phyloP scores from a whole-genome alignment of 1,140 invertebrate genomes.

The Lasioglossum albipes region DNA sequence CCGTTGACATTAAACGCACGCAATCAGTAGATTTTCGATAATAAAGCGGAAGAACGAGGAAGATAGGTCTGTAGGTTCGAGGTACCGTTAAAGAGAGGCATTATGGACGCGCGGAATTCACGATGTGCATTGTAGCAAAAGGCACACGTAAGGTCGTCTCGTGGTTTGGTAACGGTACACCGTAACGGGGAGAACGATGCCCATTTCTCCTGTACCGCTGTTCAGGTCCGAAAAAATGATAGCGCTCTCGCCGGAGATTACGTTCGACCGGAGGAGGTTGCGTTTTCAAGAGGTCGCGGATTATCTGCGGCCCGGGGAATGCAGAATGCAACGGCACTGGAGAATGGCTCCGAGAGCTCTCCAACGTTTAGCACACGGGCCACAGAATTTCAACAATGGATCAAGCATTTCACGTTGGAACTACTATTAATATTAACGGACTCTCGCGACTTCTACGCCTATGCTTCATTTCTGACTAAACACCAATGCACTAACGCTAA shows the following conservation, averaged over 20 bases:
- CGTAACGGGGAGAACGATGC: constrained; percentile 48
- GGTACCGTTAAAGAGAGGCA: constrained; percentile 54
- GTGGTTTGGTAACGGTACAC: constrained; percentile 61
- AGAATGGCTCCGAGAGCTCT: neutral
- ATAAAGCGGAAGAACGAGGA: constrained; percentile 26
- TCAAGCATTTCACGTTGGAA: no score
- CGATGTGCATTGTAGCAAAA: constrained; percentile 48
- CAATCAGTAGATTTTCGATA: constrained; percentile 5
- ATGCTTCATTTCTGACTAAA: no score
- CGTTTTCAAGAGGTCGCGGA: neutral
- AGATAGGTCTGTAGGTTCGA: constrained; percentile 59
- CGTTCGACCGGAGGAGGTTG: neutral
- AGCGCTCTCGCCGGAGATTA: constrained; percentile 8
- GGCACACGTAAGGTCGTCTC: constrained; percentile 37
- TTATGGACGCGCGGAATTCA: constrained; percentile 53
- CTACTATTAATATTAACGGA: no score
- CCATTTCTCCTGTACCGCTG: constrained; percentile 6
- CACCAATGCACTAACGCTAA: no score
- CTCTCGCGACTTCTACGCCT: no score
- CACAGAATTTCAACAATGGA: no score
- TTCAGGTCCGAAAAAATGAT: constrained; percentile 18
- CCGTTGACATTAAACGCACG: neutral
- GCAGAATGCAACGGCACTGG: neutral
- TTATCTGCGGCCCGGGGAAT: neutral
- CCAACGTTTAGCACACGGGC: no score